Evolutionary conservation across 2,113 vertebrate species (phyloP).

Genomic region (Tetrao urogallus): DNA sequence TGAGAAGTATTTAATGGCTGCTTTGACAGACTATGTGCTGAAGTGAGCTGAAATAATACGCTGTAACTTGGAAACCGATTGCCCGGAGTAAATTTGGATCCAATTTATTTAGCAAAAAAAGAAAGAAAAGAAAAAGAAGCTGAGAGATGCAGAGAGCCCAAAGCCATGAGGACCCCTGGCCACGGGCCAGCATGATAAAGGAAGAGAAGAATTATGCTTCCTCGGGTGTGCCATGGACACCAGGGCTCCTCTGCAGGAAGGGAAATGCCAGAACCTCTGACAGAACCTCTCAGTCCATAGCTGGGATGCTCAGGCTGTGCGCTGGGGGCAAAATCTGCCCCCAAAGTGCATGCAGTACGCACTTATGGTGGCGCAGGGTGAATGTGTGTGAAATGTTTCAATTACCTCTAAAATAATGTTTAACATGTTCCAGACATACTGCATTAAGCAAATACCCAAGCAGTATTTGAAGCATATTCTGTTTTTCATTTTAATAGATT

Average conservation of each 20-base stretch:
- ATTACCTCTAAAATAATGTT: conserved; percentile 83
- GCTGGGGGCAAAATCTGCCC: background rate
- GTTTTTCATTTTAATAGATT: conserved; percentile 82
- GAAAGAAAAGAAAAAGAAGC: background rate
- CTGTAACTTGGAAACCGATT: background rate
- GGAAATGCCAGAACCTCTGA: background rate
- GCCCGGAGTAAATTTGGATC: background rate
- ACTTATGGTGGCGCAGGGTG: conserved; percentile 25
- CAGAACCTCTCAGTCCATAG: background rate
- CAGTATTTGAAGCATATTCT: conserved; percentile 72
- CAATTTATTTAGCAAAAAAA: background rate
- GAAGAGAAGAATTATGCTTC: background rate
- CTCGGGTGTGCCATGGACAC: background rate
- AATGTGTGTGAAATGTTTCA: conserved; percentile 84
- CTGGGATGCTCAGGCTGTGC: background rate
- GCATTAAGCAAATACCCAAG: conserved; percentile 73
- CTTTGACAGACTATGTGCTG: conserved; percentile 58
- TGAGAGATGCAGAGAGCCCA: background rate
- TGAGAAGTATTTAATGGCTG: conserved; percentile 60
- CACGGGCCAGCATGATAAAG: background rate
- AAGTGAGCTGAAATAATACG: conserved; percentile 37
- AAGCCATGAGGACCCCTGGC: background rate
- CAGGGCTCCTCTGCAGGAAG: background rate
- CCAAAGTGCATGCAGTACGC: background rate
- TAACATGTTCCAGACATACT: conserved; percentile 80